Conservation (phyloP, 2,797 vertebrate genomes). For the Sebastes iracundus region DNA sequence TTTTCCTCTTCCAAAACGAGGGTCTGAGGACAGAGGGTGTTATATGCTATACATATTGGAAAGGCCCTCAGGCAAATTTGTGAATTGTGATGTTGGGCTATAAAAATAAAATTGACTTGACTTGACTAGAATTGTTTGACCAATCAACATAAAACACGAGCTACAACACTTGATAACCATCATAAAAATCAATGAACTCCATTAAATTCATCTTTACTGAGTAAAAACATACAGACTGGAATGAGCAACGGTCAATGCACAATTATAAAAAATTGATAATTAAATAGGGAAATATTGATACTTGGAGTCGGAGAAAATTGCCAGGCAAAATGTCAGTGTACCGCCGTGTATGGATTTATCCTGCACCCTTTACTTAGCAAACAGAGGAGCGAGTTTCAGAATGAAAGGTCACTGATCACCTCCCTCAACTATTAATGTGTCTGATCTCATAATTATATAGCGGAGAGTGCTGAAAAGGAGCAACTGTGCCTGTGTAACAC, state of each 20-base stretch:
- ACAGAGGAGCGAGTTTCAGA: conserved; percentile 20
- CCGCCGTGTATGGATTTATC: conserved; percentile 25
- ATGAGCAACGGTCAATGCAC: background rate
- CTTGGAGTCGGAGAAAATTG: background rate
- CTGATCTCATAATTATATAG: conserved; percentile 32
- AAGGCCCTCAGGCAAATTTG: no score
- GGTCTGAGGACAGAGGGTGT: no score
- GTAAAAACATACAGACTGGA: background rate
- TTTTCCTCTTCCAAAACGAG: no score
- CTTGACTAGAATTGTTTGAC: background rate
- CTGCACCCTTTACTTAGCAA: conserved; percentile 15
- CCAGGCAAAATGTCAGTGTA: conserved; percentile 35
- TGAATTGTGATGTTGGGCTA: no score
- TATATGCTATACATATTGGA: no score
- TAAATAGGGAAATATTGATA: conserved; percentile 39
- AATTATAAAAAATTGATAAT: conserved; percentile 34
- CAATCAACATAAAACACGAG: background rate
- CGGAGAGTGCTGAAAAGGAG: background rate
- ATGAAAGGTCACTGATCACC: conserved; percentile 44
- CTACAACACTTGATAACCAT: background rate
- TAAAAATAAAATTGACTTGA: background rate
- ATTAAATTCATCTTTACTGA: background rate
- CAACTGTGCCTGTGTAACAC: background rate
- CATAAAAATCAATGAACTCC: conserved; percentile 7
- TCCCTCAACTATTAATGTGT: conserved; percentile 22